A percentile compares a stretch with the other conserved stretches of the same genome.
Evolutionary conservation across 2,113 vertebrate species (phyloP).

Genomic region (Rhinolophus sinicus): DNA sequence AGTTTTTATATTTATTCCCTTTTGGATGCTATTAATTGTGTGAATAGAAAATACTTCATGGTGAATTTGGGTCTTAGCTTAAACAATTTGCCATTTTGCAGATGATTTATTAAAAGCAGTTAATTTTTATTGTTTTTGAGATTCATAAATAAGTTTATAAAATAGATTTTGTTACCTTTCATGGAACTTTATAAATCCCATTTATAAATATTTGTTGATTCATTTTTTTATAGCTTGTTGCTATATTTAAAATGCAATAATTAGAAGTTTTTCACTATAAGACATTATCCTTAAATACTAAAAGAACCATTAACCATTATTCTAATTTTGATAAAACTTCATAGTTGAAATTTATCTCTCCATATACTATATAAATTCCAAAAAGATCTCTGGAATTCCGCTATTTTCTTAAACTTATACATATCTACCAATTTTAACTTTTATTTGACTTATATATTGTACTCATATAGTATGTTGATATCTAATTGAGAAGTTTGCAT

Average conservation of each 20-base stretch:
- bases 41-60: not conserved
- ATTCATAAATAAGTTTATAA: conserved; percentile 9
- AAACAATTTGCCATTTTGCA: conserved; percentile 3
- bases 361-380: not conserved
- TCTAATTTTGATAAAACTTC: not conserved
- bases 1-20: not conserved
- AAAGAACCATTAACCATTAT: not conserved
- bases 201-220: not conserved
- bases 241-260: conserved; percentile 16
- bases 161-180: not conserved
- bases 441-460: not conserved
- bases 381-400: not conserved
- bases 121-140: not conserved
- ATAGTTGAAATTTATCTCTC: not conserved
- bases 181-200: not conserved
- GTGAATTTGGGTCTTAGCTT: conserved; percentile 14
- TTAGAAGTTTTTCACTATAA: not conserved
- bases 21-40: not conserved
- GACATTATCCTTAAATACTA: not conserved
- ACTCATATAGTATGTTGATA: not conserved
- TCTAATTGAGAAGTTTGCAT: not conserved
- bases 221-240: not conserved
- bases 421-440: not conserved
- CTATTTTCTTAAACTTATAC: not conserved
- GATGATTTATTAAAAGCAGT: not conserved